These are phyloP conservation scores for Volucella inflata DNA, from an alignment of 2,888 invertebrate species.

Conservation along the genomic window DNA sequence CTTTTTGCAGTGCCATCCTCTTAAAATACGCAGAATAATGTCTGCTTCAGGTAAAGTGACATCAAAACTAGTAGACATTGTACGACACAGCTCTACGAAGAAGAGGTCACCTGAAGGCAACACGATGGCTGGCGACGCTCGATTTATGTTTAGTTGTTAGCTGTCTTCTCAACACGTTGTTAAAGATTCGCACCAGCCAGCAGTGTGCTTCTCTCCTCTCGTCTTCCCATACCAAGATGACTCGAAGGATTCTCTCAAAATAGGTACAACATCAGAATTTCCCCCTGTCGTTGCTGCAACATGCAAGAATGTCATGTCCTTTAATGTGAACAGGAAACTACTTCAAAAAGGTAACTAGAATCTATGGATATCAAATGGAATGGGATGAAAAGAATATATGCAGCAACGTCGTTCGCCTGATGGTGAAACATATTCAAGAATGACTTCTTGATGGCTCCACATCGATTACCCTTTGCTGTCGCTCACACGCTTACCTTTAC, in stretches of 20 bases:
- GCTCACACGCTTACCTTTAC: conserved; percentile 22
- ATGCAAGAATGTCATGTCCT: conserved; percentile 31
- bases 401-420: conserved; percentile 11
- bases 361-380: conserved; percentile 6
- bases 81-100: not conserved
- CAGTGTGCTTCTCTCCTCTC: conserved; percentile 9
- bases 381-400: conserved; percentile 1
- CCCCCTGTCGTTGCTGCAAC: not conserved
- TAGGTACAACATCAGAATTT: conserved; percentile 1
- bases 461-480: conserved; percentile 63
- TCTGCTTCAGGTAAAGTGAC: conserved; percentile 31
- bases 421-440: conserved; percentile 6
- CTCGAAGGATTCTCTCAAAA: not conserved
- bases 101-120: conserved; percentile 23
- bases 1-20: conserved; percentile 59
- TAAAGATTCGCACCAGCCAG: conserved; percentile 38
- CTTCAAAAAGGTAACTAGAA: conserved; percentile 35
- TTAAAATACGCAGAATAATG: conserved; percentile 28
- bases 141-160: conserved; percentile 62
- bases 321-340: conserved; percentile 12
- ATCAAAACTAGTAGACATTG: conserved; percentile 29
- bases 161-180: conserved; percentile 65
- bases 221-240: conserved; percentile 4
- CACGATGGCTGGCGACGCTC: conserved; percentile 24
- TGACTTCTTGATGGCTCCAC: conserved; percentile 35